Conservation (phyloP, 2,113 vertebrate species). For the Rhombomys opimus region DNA sequence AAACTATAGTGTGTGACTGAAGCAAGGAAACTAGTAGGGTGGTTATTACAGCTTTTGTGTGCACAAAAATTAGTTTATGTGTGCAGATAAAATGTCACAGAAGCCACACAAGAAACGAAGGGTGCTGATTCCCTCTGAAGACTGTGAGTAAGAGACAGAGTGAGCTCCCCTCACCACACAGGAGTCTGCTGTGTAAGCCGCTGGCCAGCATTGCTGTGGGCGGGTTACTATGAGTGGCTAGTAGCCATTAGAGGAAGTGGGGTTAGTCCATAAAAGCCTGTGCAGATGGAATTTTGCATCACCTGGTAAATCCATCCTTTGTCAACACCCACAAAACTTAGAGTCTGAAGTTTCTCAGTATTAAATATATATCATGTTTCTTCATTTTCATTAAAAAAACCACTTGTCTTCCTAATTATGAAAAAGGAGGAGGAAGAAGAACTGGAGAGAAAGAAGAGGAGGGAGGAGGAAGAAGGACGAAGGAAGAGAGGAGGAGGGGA, state of each 20-base stretch:
- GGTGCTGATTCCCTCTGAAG: background rate
- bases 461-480: background rate
- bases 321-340: conserved; percentile 7
- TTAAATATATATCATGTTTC: background rate
- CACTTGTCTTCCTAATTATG: background rate
- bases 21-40: background rate
- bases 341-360: background rate
- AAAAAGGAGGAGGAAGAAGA: background rate
- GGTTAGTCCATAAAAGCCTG: background rate
- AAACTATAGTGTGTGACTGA: background rate
- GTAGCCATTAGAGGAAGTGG: background rate
- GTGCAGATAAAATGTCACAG: background rate
- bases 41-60: background rate
- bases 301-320: background rate
- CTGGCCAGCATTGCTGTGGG: background rate
- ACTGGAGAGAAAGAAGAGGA: background rate
- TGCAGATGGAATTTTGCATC: background rate
- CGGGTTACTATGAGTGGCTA: background rate
- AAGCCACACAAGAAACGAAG: background rate
- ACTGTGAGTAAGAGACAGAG: background rate
- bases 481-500: background rate
- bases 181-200: background rate
- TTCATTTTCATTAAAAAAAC: background rate
- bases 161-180: background rate
- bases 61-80: background rate